Evolutionary conservation across 2,888 invertebrate species (phyloP), one percentile per base, ranked within the genome.

Genomic region (Leptinotarsa rubiginosa): DNA sequence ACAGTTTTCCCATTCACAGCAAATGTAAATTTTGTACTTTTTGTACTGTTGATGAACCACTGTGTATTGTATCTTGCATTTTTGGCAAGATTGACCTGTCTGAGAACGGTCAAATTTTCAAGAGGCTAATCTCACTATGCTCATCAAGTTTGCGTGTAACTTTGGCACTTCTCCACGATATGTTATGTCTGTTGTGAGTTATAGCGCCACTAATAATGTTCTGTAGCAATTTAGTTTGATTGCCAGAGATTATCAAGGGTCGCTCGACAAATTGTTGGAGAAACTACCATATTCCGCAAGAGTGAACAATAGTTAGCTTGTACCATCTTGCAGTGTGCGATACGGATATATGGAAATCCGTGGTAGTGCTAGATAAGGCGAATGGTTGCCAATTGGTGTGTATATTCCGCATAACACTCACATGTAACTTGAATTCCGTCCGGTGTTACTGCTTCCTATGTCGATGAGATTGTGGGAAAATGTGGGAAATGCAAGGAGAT

Each of bases 211-310:
- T 81, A 82, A 83, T 83, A 81, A 83, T 82, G 83, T 83, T 81
- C 81, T 77, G 78, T 78, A 81, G 83, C 81, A 83, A 82, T 83
- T 83, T 80, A 77, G 80, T 81, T 83, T 83, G 83, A 83, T 83
- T 82, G 83, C 80, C 78, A 69, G 79, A 81, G 80, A 82, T 83
- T 82, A 81, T 79, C 79, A 79, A 81, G 80, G 79, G 78, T 81
- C 77, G 73, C 66, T 66, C 72, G 74, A 76, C 78, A 78, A 77
- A 79, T 77, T 80, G 80, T 75, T 77, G 70, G 73, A 75, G 52
- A 59, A 69, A 69, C 69, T 56, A 47, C 62, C 56, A 56, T 56
- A 56, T 62, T n/a, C 25, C 62, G n/a, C 56, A 4, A 56, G 20
- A 56, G 15, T 62, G 41, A 62, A 62, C 62, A 62, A 62, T 62